Conservation (phyloP, 2,797 vertebrate genomes). For the Anguilla megastoma region DNA sequence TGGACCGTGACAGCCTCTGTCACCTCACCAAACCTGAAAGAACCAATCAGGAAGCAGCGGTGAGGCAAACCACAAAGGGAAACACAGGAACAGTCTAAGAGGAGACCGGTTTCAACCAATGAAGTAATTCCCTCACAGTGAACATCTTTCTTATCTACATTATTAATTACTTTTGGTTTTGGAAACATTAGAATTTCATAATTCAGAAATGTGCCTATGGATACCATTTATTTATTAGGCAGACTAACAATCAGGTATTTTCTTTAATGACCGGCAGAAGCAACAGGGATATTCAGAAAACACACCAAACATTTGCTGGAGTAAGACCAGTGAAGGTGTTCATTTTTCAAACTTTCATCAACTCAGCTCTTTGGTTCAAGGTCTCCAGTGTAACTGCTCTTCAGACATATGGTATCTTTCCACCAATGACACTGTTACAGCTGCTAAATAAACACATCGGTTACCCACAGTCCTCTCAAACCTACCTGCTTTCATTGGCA, state of each 20-base stretch:
- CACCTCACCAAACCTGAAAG: constrained; percentile 75
- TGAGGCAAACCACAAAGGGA: not conserved
- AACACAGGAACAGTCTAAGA: not conserved
- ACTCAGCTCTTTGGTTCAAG: not conserved
- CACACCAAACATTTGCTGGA: not conserved
- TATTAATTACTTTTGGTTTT: not conserved
- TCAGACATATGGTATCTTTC: not conserved
- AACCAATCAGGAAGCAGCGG: not conserved
- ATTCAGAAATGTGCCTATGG: not conserved
- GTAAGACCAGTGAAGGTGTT: not conserved
- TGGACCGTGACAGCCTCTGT: constrained; percentile 82
- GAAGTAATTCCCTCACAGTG: not conserved
- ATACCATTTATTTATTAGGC: not conserved
- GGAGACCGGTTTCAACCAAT: not conserved
- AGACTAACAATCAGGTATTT: too few species aligned
- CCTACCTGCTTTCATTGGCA: constrained; percentile 77
- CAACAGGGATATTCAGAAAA: not conserved
- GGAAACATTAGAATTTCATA: not conserved
- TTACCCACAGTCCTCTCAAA: constrained; percentile 18
- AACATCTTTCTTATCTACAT: not conserved
- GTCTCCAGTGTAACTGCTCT: not conserved
- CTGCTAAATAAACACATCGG: not conserved
- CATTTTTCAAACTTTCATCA: not conserved
- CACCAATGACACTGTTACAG: not conserved
- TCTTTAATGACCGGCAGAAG: too few species aligned